A percentile compares a stretch with the other conserved stretches of the same genome.
phyloP scores from a whole-genome alignment of 2,888 invertebrate genomes.

The Heliconius ethilla region DNA sequence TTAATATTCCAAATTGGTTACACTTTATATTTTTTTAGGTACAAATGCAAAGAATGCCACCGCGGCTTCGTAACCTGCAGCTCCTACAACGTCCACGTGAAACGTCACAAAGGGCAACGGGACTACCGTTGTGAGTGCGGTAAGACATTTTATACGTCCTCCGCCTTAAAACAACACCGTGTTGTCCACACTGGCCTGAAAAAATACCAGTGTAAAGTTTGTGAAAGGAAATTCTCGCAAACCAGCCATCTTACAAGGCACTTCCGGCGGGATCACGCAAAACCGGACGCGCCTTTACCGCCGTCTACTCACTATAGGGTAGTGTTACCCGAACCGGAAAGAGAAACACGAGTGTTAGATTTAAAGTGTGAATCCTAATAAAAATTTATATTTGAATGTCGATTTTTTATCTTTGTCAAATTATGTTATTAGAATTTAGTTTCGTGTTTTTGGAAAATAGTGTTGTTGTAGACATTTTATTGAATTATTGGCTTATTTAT shows the following conservation, averaged over 20 bases:
- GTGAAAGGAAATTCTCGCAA: slow-evolving; percentile 73
- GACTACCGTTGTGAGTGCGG: slow-evolving; percentile 77
- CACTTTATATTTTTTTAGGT: slow-evolving; percentile 52
- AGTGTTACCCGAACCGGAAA: slow-evolving; percentile 48
- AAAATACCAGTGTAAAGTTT: slow-evolving; percentile 74
- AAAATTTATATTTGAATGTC: background rate
- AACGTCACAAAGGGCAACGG: slow-evolving; percentile 72
- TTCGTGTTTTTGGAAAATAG: background rate
- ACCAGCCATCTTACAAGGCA: slow-evolving; percentile 73
- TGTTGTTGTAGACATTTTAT: background rate
- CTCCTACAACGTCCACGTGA: slow-evolving; percentile 71
- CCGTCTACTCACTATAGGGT: slow-evolving; percentile 64
- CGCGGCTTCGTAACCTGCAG: slow-evolving; percentile 75
- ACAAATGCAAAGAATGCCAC: slow-evolving; percentile 70
- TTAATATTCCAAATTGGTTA: no score
- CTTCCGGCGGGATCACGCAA: slow-evolving; percentile 71
- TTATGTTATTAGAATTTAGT: background rate
- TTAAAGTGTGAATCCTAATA: slow-evolving; percentile 13
- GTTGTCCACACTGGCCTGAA: slow-evolving; percentile 76
- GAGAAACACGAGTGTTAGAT: background rate
- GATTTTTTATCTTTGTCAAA: background rate
- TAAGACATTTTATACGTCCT: slow-evolving; percentile 75
- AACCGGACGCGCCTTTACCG: slow-evolving; percentile 65
- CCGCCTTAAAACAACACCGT: slow-evolving; percentile 72
- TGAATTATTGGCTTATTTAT: background rate